Evolutionary conservation across 92 coral and sea anemone genomes (phyloP).

Genomic region (Zoanthus sociatus): DNA sequence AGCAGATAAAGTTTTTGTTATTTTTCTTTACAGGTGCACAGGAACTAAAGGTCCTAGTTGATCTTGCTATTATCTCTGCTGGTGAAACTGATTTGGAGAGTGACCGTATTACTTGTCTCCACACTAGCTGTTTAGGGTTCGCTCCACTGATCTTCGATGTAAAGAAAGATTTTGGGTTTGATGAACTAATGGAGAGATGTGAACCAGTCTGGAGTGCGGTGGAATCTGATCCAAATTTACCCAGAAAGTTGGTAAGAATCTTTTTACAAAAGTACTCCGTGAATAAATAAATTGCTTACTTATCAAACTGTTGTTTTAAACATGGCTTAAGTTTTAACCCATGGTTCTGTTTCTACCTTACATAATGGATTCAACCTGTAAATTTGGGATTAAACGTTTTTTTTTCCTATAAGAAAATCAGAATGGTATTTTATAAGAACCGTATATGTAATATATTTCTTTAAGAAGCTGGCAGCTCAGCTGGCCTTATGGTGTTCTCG

Average conservation of each 20-base stretch:
- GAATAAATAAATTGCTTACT: background rate
- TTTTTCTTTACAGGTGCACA: constrained; percentile 60
- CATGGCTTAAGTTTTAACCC: too few relatives aligned
- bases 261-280: background rate
- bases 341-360: too few relatives aligned
- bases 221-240: constrained; percentile 68
- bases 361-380: too few relatives aligned
- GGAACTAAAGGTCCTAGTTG: constrained; percentile 86
- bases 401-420: too few relatives aligned
- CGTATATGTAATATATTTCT: too few relatives aligned
- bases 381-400: too few relatives aligned
- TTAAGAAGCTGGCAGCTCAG: too few relatives aligned
- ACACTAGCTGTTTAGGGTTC: constrained; percentile 81
- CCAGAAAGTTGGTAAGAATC: constrained; percentile 69
- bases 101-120: constrained; percentile 76
- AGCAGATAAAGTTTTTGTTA: too few relatives aligned
- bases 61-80: constrained; percentile 89
- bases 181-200: constrained; percentile 70
- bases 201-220: constrained; percentile 79
- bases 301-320: too few relatives aligned
- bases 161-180: constrained; percentile 61
- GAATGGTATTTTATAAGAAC: too few relatives aligned
- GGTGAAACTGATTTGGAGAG: constrained; percentile 85
- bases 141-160: constrained; percentile 85
- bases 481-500: too few relatives aligned